Evolutionary conservation across 2,113 vertebrate species (phyloP), one percentile per base, ranked within the genome.

Genomic region (Chiloscyllium plagiosum): DNA sequence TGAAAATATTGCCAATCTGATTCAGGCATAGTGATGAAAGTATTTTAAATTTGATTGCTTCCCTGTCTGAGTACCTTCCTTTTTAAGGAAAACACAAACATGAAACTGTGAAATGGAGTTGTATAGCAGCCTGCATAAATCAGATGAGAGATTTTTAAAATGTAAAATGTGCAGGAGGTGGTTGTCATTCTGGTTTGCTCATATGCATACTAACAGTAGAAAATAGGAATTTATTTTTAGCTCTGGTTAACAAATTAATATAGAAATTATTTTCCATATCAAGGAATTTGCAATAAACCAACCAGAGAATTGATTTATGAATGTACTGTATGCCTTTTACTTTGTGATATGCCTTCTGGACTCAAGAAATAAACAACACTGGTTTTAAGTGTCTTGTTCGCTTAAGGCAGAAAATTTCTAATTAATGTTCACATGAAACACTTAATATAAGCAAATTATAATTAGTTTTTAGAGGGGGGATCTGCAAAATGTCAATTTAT

Each of bases 141-240:
- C 33, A 92, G 66, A n/a, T 93, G 61, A n/a, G 17, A 93, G 61
- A 68, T 93, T 68, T 93, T 92, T 93, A 56, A 87, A 92, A 93
- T 66, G 89, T 93, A 93, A n/a, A 26, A 61, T 15, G 2, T 61
- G 10, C 56, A 92, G 52, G 89, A 65, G 17, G 29, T 93, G 19
- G 33, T 93, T 29, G 52, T 66, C 66, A 61, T 92, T 93, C 80
- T n/a, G 37, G 19, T 93, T n/a, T 92, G 89, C 56, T 93, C 61
- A 93, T 65, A 65, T 37, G 13, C 29, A 19, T 90, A 15, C 61
- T 65, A 93, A 93, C 33, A 37, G 33, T 22, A 93, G 89, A 93
- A 93, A 66, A 93, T 93, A 68, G 56, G 61, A 93, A 42, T 20
- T 66, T 68, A 93, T 42, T 68, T 92, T 93, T 93, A 65, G 22